phyloP scores from a whole-genome alignment of 2,113 vertebrate genomes.

The Tor tambroides region DNA sequence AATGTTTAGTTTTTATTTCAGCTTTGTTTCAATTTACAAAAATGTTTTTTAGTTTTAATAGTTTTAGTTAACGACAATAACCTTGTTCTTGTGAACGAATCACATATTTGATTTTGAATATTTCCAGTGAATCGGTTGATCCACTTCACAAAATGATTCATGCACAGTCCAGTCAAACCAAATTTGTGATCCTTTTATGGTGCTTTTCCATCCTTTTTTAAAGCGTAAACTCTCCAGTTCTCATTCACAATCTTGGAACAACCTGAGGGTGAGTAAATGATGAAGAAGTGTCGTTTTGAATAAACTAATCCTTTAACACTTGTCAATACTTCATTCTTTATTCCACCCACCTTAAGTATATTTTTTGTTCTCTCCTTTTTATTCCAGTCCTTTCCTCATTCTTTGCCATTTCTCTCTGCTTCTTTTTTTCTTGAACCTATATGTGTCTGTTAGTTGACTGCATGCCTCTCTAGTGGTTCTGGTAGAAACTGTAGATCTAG shows the following conservation, averaged over 20 bases:
- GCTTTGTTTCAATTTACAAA: neutral
- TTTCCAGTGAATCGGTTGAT: neutral
- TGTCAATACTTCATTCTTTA: constrained; percentile 5
- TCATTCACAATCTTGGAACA: neutral
- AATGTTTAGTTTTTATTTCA: neutral
- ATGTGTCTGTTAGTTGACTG: constrained; percentile 35
- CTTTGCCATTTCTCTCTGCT: neutral
- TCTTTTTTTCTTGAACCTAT: constrained; percentile 26
- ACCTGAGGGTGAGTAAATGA: neutral
- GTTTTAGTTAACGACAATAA: neutral
- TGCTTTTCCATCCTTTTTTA: constrained; percentile 11
- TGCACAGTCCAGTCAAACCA: neutral
- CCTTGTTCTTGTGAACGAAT: neutral
- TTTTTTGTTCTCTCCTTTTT: constrained; percentile 25
- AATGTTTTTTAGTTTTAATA: neutral
- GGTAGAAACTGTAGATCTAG: constrained; percentile 39
- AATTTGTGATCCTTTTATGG: neutral
- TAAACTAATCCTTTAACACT: constrained; percentile 13
- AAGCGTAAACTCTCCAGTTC: neutral
- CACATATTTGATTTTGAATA: neutral
- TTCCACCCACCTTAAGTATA: constrained; percentile 4
- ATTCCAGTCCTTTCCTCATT: neutral
- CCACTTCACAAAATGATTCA: neutral
- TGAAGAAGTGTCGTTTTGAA: neutral
- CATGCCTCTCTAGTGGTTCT: constrained; percentile 39